Conservation (phyloP, 2,797 vertebrate genomes). For the Semaprochilodus insignis region DNA sequence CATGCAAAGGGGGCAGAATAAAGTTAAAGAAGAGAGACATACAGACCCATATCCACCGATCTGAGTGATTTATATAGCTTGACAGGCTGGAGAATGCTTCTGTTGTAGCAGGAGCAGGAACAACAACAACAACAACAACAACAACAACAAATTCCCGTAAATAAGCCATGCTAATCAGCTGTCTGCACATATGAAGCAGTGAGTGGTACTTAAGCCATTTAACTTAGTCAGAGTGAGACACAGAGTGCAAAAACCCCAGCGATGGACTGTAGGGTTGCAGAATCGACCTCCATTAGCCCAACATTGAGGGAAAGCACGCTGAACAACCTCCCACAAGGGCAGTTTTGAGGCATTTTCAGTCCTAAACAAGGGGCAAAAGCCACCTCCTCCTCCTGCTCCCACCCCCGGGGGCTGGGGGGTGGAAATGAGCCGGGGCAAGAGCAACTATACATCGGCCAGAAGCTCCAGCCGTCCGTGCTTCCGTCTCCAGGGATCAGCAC, state of each 20-base stretch:
- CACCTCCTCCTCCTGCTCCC: background rate
- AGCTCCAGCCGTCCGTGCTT: background rate
- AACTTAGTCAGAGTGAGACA: slow-evolving; percentile 46
- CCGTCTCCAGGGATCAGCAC: background rate
- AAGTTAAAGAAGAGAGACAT: slow-evolving; percentile 25
- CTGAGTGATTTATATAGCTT: slow-evolving; percentile 45
- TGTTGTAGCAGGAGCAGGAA: slow-evolving; percentile 64
- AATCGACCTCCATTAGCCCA: slow-evolving; percentile 60
- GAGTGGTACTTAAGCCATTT: background rate
- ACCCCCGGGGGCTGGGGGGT: background rate
- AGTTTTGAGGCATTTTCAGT: background rate
- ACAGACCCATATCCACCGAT: background rate
- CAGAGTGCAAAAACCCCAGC: background rate
- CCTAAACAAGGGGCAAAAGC: background rate
- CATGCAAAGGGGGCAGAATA: slow-evolving; percentile 9
- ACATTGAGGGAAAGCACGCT: background rate
- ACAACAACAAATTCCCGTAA: slow-evolving; percentile 5
- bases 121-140: background rate
- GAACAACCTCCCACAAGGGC: background rate
- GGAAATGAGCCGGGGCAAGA: background rate
- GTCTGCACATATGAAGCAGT: slow-evolving; percentile 21
- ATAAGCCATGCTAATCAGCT: slow-evolving; percentile 38
- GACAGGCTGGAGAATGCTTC: slow-evolving; percentile 81
- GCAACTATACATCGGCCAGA: background rate
- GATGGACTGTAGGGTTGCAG: slow-evolving; percentile 57